phyloP scores from a whole-genome alignment of 2,888 invertebrate species.

The Pristionchus fissidentatus region DNA sequence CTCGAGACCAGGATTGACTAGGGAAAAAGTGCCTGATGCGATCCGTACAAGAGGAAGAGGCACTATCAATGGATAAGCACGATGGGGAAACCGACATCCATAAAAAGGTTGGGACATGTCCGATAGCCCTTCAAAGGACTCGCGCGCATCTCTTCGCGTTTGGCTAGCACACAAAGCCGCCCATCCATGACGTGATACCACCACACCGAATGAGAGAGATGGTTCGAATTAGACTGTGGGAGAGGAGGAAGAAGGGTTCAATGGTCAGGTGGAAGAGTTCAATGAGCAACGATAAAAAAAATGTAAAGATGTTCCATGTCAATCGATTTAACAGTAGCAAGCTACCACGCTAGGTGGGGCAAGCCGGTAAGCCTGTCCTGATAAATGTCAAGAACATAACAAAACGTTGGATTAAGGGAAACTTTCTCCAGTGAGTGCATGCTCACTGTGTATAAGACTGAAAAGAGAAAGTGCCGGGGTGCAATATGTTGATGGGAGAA shows the following conservation, averaged over 20 bases:
- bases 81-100: no score
- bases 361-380: background rate
- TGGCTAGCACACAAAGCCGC: slow-evolving; percentile 18
- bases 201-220: background rate
- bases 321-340: background rate
- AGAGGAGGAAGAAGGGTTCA: background rate
- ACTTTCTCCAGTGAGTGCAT: no score
- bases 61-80: no score
- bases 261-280: background rate
- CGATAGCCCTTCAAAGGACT: background rate
- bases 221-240: slow-evolving; percentile 29
- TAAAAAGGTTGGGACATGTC: no score
- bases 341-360: background rate
- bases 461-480: background rate
- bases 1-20: no score
- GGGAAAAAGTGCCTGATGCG: no score
- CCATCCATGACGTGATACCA: slow-evolving; percentile 8
- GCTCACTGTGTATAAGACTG: background rate
- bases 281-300: no score
- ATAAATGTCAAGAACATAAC: no score
- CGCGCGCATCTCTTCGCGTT: background rate
- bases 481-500: background rate
- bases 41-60: no score
- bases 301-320: no score
- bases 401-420: no score